Evolutionary conservation across 2,113 vertebrate genomes (phyloP).

Genomic region (Lepisosteus osseus): DNA sequence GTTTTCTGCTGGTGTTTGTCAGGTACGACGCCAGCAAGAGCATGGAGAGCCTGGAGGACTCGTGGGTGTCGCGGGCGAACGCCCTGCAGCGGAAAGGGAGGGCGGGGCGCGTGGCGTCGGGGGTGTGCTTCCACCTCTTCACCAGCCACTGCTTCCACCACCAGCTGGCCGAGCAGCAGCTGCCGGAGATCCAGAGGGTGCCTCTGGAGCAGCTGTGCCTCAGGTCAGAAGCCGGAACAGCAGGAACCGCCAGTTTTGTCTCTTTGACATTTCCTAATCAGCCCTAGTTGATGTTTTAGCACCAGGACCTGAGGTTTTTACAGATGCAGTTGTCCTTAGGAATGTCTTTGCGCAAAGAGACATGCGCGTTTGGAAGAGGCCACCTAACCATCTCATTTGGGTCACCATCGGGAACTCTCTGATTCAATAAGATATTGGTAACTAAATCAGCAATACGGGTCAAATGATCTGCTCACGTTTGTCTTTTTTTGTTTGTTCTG

Average conservation of each 20-base stretch:
- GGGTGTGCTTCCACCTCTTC: slow-evolving; percentile 94
- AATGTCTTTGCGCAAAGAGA: too few relatives aligned
- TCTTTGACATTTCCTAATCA: too few relatives aligned
- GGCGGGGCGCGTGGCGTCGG: slow-evolving; percentile 90
- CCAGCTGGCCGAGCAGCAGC: slow-evolving; percentile 82
- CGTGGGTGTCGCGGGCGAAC: slow-evolving; percentile 87
- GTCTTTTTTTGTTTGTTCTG: too few relatives aligned
- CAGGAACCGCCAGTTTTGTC: neutral
- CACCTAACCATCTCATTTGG: too few relatives aligned
- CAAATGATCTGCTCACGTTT: neutral
- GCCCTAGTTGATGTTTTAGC: too few relatives aligned
- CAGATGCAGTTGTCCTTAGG: too few relatives aligned
- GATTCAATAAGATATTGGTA: too few relatives aligned
- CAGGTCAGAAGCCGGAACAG: slow-evolving; percentile 57
- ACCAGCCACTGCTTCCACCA: slow-evolving; percentile 87
- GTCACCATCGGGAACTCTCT: too few relatives aligned
- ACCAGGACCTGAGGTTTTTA: too few relatives aligned
- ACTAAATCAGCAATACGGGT: neutral
- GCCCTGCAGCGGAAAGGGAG: slow-evolving; percentile 89
- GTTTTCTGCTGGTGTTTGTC: neutral
- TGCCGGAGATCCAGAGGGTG: slow-evolving; percentile 93
- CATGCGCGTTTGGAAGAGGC: too few relatives aligned
- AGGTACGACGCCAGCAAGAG: slow-evolving; percentile 91
- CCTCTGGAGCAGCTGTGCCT: slow-evolving; percentile 95
- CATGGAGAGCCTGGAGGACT: slow-evolving; percentile 97